Percentiles rank a stretch among this genome's conserved stretches.
Conservation (phyloP, 2,888 invertebrate genomes). For the Dendrolimus pini region DNA sequence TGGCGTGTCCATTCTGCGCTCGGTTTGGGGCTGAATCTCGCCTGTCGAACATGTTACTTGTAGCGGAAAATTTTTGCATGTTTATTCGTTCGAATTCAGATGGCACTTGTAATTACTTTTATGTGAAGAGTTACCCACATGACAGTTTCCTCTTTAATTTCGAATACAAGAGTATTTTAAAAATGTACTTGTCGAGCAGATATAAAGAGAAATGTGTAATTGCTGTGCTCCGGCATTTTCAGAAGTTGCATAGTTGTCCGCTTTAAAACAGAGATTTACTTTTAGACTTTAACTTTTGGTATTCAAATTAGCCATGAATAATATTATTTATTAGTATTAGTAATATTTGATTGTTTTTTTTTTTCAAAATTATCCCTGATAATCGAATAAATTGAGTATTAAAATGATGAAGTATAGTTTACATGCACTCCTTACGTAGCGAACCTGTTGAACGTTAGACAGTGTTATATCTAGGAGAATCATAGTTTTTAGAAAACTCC, state of each 20-base stretch:
- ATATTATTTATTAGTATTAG: no score
- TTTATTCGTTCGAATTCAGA: slow-evolving; percentile 37
- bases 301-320: no score
- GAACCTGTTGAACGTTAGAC: no score
- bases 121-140: neutral
- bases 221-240: neutral
- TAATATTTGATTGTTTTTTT: no score
- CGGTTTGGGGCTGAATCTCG: slow-evolving; percentile 47
- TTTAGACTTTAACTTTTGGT: no score
- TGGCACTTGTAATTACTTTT: neutral
- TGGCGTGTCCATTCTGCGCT: slow-evolving; percentile 43
- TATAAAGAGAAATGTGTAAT: neutral
- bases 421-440: no score
- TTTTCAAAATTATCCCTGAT: no score
- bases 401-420: no score
- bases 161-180: neutral
- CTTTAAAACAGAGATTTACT: no score
- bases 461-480: no score
- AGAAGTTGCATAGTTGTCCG: neutral
- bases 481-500: no score
- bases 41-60: slow-evolving; percentile 45
- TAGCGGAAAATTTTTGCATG: slow-evolving; percentile 40
- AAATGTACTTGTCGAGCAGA: neutral
- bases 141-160: neutral
- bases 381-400: no score